Percentiles rank a stretch among this genome's conserved stretches.
phyloP scores from a whole-genome alignment of 1,140 invertebrate genomes.

The Mya arenaria region DNA sequence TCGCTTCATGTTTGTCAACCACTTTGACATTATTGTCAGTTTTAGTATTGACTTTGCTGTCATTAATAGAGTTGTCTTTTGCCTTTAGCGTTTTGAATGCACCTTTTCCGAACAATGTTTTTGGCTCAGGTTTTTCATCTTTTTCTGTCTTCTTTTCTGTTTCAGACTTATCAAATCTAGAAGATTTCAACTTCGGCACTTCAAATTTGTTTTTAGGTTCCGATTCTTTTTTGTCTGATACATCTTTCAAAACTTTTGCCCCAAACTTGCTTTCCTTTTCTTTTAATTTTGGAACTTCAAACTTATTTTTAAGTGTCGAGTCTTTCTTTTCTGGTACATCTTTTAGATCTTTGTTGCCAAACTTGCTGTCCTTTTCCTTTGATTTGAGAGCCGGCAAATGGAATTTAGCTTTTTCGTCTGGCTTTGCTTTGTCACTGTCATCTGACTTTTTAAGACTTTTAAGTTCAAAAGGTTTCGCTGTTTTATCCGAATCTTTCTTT shows the following conservation, averaged over 20 bases:
- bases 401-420: constrained; percentile 18
- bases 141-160: not conserved
- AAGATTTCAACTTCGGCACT: constrained; percentile 39
- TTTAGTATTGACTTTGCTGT: not conserved
- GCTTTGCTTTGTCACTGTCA: constrained; percentile 24
- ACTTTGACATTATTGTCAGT: not conserved
- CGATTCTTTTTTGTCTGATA: not conserved
- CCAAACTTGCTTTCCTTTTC: not conserved
- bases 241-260: too few relatives aligned
- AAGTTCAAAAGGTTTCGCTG: constrained; percentile 17
- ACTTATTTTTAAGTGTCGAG: constrained; percentile 1
- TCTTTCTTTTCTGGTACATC: not conserved
- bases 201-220: constrained; percentile 29
- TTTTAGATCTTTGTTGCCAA: constrained; percentile 1
- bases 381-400: constrained; percentile 34
- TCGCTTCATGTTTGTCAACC: not conserved
- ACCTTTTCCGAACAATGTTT: not conserved
- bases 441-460: constrained; percentile 15
- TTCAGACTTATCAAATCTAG: constrained; percentile 1
- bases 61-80: not conserved
- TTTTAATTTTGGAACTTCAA: constrained; percentile 45
- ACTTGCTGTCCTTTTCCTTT: not conserved
- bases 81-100: not conserved
- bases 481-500: too few relatives aligned
- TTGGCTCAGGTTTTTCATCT: not conserved